Conservation (phyloP, 2,797 vertebrate species). For the Peromyscus melanophrys region DNA sequence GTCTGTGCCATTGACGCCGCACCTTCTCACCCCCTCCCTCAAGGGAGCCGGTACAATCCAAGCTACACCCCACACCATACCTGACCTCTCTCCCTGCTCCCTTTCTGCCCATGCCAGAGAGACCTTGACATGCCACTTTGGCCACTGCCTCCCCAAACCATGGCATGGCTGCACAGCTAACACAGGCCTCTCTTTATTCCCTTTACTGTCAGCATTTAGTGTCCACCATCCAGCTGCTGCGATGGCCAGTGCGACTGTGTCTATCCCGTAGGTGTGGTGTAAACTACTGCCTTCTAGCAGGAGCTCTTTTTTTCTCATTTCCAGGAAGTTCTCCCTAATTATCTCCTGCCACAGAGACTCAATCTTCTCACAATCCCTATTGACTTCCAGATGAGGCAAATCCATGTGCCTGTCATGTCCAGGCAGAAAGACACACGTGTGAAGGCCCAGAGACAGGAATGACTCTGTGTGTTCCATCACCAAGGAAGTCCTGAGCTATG, state of each 20-base stretch:
- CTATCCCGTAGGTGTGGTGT: neutral
- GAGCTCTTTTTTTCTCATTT: neutral
- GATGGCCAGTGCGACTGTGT: rapidly evolving
- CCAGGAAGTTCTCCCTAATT: no score
- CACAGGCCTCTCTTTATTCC: no score
- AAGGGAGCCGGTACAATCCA: no score
- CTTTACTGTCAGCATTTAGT: neutral
- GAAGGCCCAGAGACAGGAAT: neutral
- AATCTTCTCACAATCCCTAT: neutral
- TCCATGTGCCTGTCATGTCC: no score
- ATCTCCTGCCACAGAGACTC: neutral
- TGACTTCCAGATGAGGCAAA: neutral
- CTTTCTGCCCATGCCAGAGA: neutral
- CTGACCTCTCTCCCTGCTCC: neutral
- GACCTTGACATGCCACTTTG: neutral
- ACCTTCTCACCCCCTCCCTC: no score
- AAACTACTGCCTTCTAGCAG: neutral
- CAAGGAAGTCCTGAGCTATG: neutral
- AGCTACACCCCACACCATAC: neutral
- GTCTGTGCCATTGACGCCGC: no score
- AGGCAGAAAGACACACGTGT: neutral
- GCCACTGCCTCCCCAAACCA: no score
- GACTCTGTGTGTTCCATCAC: neutral
- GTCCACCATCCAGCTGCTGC: rapidly evolving
- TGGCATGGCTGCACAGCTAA: neutral